Evolutionary conservation across 2,888 invertebrate genomes (phyloP), one percentile per base, ranked within the genome.

Genomic region (Drosophila stalkeri): DNA sequence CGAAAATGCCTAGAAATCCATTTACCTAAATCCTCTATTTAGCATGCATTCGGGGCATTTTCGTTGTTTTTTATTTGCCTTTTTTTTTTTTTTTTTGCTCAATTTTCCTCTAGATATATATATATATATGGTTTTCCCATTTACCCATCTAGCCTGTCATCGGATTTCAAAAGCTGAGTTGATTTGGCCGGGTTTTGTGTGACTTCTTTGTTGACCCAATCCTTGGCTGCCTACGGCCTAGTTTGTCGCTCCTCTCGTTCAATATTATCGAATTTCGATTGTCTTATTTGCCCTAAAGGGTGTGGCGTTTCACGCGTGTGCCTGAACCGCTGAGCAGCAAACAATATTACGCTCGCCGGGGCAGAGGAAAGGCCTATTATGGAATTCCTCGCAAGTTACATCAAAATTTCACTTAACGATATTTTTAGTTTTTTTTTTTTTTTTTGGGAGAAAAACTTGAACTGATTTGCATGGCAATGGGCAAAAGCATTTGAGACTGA

Each of bases 21-120:
- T 91, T 91, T 91, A 87, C 86, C 76, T 80, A 91, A 91, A 91
- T 91, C 90, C 90, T 86, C 86, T 84, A 85, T 91, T 91, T 90
- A 91, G 80, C 91, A 91, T 91, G 86, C 86, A 86, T 90, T 86
- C 83, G 72, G 83, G 87, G 89, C 91, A 89, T 86, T 85, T 86
- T 86, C 86, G 85, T 85, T 89, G 88, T 89, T 86, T 86, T 86
- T 89, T 85, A 86, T 81, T 62, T 74, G 59, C 49, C 55, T 66
- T 66, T 27, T 27, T 23, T 23, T 23, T 23, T 23, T 23, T 23
- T 27, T 75, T 65, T 69, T 57, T 33, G 41, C 49, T 23, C 72
- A 72, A 69, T 80, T 69, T 80, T 66, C 67, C 51, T 46, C 12
- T 23, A 27, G 23, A 41, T 23, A 41, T 41, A 54, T 23, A 54